Evolutionary conservation across 1,140 invertebrate genomes (phyloP), one percentile per base, ranked within the genome.

Genomic region (Ostrea edulis): DNA sequence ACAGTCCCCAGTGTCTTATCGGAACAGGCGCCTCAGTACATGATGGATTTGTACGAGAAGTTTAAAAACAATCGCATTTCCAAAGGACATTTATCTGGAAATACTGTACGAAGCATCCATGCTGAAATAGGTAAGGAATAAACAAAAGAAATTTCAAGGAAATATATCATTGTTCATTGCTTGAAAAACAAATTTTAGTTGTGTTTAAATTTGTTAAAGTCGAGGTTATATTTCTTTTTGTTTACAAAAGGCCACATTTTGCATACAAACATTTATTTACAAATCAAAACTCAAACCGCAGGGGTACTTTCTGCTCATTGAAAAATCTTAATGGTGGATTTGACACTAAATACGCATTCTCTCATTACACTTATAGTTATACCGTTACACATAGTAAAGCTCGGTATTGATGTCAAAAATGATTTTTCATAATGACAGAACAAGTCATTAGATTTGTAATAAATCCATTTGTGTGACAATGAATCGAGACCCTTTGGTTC

Each of bases 41-140:
- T 93, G 90, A 84, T 92, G 89, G 92, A 93, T 88, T 87, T 93
- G 84, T 93, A 93, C 86, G 90, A 93, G 71, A 90, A 89, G 53
- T 93, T 91, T 86, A 91, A 90, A 81, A 90, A 90, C 52, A 91
- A 89, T 51, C 87, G 89, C 58, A 88, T 91, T 52, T 83, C 82
- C 8, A 91, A 90, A 29, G 90, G 90, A 35, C 88, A 85, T 29
- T 65, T 87, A 22, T 82, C 87, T 14, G 93, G 92, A 4, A 93
- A 93, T 83, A 93, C 93, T 4, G 91, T 93, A 7, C 62, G 93
- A 83, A 92, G 92, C 81, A 91, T 93, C 51, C 91, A 92, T 55
- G 90, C 92, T 29, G 88, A 91, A 65, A 92, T 92, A 88, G 93
- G 92, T 93, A 81, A 88, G 92, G 90, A 35, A 54, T 52, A 83